Evolutionary conservation across 2,888 invertebrate species (phyloP).

Genomic region (Spisula solida): DNA sequence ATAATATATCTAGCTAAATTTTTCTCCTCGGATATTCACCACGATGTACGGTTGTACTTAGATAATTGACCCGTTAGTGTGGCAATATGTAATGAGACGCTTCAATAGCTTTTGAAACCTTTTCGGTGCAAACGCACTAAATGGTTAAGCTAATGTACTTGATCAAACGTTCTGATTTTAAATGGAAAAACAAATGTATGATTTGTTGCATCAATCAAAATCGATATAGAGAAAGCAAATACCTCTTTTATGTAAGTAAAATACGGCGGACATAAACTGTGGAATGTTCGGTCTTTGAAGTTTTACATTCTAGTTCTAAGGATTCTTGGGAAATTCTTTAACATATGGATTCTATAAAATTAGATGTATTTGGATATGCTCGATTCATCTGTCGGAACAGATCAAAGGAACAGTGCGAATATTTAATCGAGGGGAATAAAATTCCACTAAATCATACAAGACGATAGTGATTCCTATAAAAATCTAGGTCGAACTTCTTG

Average conservation of each 20-base stretch:
- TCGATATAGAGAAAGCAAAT: background rate
- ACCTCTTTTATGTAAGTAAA: background rate
- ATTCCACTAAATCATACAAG: conserved; percentile 14
- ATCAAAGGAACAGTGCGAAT: conserved; percentile 24
- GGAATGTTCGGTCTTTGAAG: conserved; percentile 26
- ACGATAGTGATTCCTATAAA: conserved; percentile 9
- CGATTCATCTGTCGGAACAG: conserved; percentile 13
- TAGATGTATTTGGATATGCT: conserved; percentile 16
- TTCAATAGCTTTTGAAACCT: too few species aligned
- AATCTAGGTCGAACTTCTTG: conserved; percentile 21
- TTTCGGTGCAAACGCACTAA: too few species aligned
- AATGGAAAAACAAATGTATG: background rate
- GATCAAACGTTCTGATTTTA: background rate
- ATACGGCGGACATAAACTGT: background rate
- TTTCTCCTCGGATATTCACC: too few species aligned
- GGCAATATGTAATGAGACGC: too few species aligned
- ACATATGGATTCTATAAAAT: conserved; percentile 25
- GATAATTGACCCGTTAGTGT: too few species aligned
- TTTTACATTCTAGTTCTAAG: background rate
- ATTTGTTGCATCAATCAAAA: background rate
- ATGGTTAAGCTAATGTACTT: background rate
- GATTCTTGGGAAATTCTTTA: conserved; percentile 5
- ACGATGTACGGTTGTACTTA: too few species aligned
- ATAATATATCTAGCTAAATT: too few species aligned
- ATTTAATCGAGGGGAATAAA: conserved; percentile 19